Base-by-base conservation (phyloP, 2,113 vertebrate species). In the Macaca nemestrina region DNA sequence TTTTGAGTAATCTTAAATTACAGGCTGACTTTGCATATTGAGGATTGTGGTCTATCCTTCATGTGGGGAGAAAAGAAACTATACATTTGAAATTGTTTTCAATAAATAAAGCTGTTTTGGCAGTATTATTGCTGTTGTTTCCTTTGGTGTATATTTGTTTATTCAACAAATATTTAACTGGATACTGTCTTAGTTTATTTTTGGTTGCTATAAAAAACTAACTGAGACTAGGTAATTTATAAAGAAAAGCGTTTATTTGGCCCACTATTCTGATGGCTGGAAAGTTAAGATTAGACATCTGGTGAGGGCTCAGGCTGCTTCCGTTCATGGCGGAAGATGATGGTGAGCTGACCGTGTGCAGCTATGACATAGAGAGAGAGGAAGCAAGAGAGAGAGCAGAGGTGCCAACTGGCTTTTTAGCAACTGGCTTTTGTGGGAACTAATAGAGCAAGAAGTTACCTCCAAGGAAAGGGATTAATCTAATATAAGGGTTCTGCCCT, bases 21-120 rank as follows among this genome's bases (percentile, higher is more conserved):
- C n/a, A 50, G 16, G 12, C 90, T 83, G 43, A 12, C 68, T 94
- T 86, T 78, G 35, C 38, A 32, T 93, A 88, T 87, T 67, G 12
- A 88, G 38, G 40, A 3, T 32, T 84, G 16, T 88, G 8, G 76
- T 61, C 50, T 75, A 0, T 52, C 18, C 18, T 38, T 11, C 22
- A 1, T 43, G 6, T 68, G 12, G 35, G 6, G 22, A 57, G 13
- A 12, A 73, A 82, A n/a, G 94, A 92, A 55, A 48, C 0, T 9
- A 55, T 40, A 43, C 2, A 32, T 88, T 95, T 80, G 17, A n/a
- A 88, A 94, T 90, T 92, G 43, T 87, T 94, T 88, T 59, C 23
- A 81, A n/a, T 6, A 32, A n/a, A 8, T 94, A 35, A 32, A 45
- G 13, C 45, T 17, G 16, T 43, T 80, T 85, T 57, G 45, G 40